phyloP scores from a whole-genome alignment of 2,888 invertebrate genomes.

The Coleophora flavipennella region DNA sequence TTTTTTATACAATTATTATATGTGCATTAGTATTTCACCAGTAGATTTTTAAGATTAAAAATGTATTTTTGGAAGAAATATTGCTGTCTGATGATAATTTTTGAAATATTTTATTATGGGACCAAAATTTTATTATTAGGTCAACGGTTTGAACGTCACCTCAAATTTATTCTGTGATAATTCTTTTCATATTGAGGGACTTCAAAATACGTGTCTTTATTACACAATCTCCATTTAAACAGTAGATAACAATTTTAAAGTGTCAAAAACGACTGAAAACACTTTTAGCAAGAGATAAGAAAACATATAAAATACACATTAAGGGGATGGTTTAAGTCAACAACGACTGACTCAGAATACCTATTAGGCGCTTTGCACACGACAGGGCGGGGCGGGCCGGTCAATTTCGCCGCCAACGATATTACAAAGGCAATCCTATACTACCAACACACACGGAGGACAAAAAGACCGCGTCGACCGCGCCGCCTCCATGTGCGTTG shows the following conservation, averaged over 20 bases:
- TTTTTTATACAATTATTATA: constrained; percentile 12
- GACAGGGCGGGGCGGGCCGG: too few species aligned
- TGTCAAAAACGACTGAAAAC: constrained; percentile 5
- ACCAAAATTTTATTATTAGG: constrained; percentile 24
- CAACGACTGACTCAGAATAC: too few species aligned
- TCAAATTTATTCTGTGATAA: constrained; percentile 69
- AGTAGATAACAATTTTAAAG: neutral
- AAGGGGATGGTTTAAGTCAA: too few species aligned
- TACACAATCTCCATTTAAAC: constrained; percentile 1
- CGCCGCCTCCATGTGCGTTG: too few species aligned
- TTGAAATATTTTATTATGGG: constrained; percentile 14
- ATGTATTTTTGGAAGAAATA: constrained; percentile 21
- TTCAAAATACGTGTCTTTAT: constrained; percentile 40
- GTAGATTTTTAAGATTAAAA: constrained; percentile 30
- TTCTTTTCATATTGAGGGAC: constrained; percentile 65
- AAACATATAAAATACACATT: too few species aligned
- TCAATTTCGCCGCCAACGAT: too few species aligned
- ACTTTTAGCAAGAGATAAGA: constrained; percentile 1
- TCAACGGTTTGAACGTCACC: constrained; percentile 53
- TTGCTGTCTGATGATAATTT: too few species aligned
- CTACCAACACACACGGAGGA: too few species aligned
- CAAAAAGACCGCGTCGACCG: too few species aligned
- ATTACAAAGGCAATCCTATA: too few species aligned
- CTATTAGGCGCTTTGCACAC: too few species aligned
- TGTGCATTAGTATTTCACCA: constrained; percentile 21